Base-by-base conservation (phyloP, 2,797 vertebrate species). In the Hydrocynus forskahlii region DNA sequence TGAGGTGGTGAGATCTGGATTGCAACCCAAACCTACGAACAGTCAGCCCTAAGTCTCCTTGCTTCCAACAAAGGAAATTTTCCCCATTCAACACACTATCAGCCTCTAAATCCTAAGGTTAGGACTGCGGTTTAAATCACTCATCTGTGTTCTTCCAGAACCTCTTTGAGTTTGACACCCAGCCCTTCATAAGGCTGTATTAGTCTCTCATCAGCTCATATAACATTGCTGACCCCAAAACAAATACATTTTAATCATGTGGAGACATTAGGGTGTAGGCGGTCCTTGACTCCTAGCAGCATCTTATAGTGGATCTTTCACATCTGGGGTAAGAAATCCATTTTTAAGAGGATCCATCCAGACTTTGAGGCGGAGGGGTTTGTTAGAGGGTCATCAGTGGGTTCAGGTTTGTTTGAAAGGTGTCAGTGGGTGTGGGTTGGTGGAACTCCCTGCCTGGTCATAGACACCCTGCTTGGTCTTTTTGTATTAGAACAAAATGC, bases 1-100 rank as follows among this genome's bases (percentile, higher is more conserved):
- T 94, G 88, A 92, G 94, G 93, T 95, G 95, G 96, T 97, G 97
- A 97, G 97, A 97, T 97, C 96, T 88, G 78, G 80, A 86, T 83
- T 84, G 80, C 84, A 85, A 88, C 85, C 85, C 84, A 88, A 88
- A 82, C 87, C 87, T 85, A 84, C 78, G 25, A 48, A 76, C 50
- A 74, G 67, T 57, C 75, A 73, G 54, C 73, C 29, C 64, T 48
- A 48, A 54, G 29, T 45, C n/a, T 76, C 35, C 45, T 17, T 50
- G 21, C 38, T 60, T 48, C 52, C 40, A 59, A 23, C 9, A 0
- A 59, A 67, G 9, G 40, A 73, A 74, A 68, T 12, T 50, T 62
- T 60, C 64, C 43, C 70, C 25, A 78, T 59, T 45, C 55, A 45
- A 59, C 35, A 59, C 71, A 60, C 57, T 59, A 59, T 63, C 59